A percentile compares a stretch with the other conserved stretches of the same genome.
Evolutionary conservation across 2,797 vertebrate genomes (phyloP).

Genomic region (Rhynchonycteris naso): DNA sequence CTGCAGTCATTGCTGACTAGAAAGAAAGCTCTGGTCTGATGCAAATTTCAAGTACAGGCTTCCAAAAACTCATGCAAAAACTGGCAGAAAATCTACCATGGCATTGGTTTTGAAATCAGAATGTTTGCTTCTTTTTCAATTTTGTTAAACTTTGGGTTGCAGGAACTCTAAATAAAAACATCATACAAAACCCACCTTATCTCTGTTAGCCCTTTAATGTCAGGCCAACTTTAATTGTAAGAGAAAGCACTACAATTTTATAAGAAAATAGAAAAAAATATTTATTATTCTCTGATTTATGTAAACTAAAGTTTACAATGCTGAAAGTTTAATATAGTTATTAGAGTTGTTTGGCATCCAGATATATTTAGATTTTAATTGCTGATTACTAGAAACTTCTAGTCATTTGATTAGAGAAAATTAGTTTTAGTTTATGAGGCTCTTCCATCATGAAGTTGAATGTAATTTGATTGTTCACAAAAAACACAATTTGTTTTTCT

Average conservation of each 20-base stretch:
- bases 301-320: slow-evolving; percentile 5
- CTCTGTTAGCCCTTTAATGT: background rate
- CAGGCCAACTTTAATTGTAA: background rate
- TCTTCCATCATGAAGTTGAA: slow-evolving; percentile 26
- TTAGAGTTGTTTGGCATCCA: background rate
- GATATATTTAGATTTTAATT: slow-evolving; percentile 29
- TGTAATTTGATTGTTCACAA: slow-evolving; percentile 60
- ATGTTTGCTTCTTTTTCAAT: background rate
- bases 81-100: background rate
- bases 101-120: background rate
- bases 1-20: background rate
- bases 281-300: background rate
- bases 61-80: background rate
- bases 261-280: background rate
- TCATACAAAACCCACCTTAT: background rate
- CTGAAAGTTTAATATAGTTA: slow-evolving; percentile 41
- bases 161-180: background rate
- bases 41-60: background rate
- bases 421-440: slow-evolving; percentile 49
- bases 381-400: slow-evolving; percentile 28
- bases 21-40: background rate
- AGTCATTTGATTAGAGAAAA: slow-evolving; percentile 64
- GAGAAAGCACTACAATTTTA: background rate
- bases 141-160: background rate
- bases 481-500: slow-evolving; percentile 36